A percentile compares a stretch with the other conserved stretches of the same genome.
phyloP scores from a whole-genome alignment of 2,113 vertebrate species.

The Brienomyrus brachyistius region DNA sequence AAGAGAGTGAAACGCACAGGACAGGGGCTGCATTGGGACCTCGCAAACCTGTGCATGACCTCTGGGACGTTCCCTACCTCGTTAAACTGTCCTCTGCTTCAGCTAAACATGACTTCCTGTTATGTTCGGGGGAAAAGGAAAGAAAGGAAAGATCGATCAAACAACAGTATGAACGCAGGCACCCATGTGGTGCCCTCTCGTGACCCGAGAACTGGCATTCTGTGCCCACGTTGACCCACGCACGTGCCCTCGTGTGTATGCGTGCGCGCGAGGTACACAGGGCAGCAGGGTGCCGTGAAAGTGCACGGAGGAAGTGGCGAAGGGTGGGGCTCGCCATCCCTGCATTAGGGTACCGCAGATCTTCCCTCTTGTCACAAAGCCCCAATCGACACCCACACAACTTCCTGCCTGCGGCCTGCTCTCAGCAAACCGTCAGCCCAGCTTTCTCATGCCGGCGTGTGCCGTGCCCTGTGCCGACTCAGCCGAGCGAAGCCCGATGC shows the following conservation, averaged over 20 bases:
- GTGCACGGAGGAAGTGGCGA: constrained; percentile 71
- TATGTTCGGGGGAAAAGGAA: background rate
- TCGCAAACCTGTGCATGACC: background rate
- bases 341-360: constrained; percentile 59
- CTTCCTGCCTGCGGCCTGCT: constrained; percentile 51
- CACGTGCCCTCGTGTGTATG: background rate
- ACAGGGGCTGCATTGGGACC: background rate
- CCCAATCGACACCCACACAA: constrained; percentile 69
- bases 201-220: background rate
- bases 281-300: constrained; percentile 38
- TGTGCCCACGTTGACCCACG: background rate
- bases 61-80: background rate
- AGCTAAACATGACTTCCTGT: background rate
- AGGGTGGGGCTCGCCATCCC: constrained; percentile 72
- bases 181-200: background rate
- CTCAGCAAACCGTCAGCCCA: background rate
- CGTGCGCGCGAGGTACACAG: constrained; percentile 34
- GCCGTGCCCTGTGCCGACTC: background rate
- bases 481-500: background rate
- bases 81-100: background rate
- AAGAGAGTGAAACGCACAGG: background rate
- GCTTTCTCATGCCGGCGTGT: background rate
- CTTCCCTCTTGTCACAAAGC: constrained; percentile 1
- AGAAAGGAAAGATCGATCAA: background rate
- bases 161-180: background rate